Evolutionary conservation across 2,888 invertebrate genomes (phyloP), one percentile per base, ranked within the genome.

Genomic region (Ennomos quercinarius): DNA sequence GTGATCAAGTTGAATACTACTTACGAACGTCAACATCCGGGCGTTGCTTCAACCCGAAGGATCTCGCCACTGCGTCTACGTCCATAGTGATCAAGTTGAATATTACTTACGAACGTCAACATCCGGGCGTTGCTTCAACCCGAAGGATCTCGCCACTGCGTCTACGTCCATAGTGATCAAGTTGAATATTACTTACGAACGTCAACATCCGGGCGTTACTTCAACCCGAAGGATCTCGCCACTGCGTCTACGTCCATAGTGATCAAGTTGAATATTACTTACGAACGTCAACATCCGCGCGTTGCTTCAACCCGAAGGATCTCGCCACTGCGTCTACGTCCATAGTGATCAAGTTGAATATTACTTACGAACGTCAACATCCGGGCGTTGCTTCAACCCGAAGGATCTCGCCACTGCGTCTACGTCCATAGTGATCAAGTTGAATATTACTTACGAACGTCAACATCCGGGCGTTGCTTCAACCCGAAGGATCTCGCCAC

Each of bases 401-500:
- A 99, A 99, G 8, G 98, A 98, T 77, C 95, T 95, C 1, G 97
- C 97, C 9, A 98, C 97, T 72, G 95, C 95, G 45, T 95, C 94
- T 72, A 99, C 92, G 84, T 99, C 98, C 79, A 99, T 92, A 0
- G 96, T 97, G 68, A 96, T 94, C 44, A 99, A 94, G 91, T 99
- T 96, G 86, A 98, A 99, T 67, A 99, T 98, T 53, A 86, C 91
- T 84, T 95, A 96, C 97, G 95, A 70, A 99, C 93, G 91, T 99
- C 98, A 51, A 99, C 96, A 59, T 96, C 96, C 1, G 99, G 99
- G 60, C 98, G 98, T 59, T 96, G 96, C 62, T 94, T 94, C 78
- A 99, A 97, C 12, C 99, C 99, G 93, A 99, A 99, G 8, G 98
- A 98, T 77, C 95, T 95, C 1, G 97, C 97, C 9, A 98, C 97